These are phyloP conservation scores for Erynnis tages DNA, from an alignment of 2,888 invertebrate genomes.

Conservation along the genomic window DNA sequence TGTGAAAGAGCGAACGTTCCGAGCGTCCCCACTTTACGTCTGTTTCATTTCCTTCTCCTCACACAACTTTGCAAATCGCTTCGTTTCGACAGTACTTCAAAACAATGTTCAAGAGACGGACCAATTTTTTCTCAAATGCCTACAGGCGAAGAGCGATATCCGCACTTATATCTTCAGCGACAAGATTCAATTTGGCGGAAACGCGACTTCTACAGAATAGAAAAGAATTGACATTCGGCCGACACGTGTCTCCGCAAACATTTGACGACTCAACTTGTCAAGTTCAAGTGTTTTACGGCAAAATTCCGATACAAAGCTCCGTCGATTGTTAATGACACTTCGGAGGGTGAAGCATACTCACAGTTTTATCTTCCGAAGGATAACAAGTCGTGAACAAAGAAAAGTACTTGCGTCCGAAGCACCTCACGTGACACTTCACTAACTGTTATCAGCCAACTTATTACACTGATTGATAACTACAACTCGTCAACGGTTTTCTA, in stretches of 20 bases:
- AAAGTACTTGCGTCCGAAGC: constrained; percentile 33
- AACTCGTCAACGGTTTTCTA: constrained; percentile 28
- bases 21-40: not conserved
- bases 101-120: constrained; percentile 43
- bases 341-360: constrained; percentile 40
- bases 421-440: constrained; percentile 52
- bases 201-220: not conserved
- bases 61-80: constrained; percentile 52
- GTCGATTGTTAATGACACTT: constrained; percentile 4
- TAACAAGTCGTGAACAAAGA: constrained; percentile 29
- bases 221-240: constrained; percentile 8
- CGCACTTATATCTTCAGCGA: constrained; percentile 17
- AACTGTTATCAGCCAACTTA: constrained; percentile 37
- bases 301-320: constrained; percentile 5
- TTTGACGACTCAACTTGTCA: not conserved
- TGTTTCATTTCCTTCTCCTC: constrained; percentile 48
- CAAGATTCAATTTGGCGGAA: constrained; percentile 37
- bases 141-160: constrained; percentile 9
- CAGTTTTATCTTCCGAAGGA: constrained; percentile 33
- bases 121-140: constrained; percentile 32
- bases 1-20: not conserved
- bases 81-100: constrained; percentile 52
- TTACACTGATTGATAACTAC: constrained; percentile 20
- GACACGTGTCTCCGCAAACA: constrained; percentile 1
- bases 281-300: not conserved